phyloP scores from a whole-genome alignment of 2,888 invertebrate genomes.

The Clostera curtula region DNA sequence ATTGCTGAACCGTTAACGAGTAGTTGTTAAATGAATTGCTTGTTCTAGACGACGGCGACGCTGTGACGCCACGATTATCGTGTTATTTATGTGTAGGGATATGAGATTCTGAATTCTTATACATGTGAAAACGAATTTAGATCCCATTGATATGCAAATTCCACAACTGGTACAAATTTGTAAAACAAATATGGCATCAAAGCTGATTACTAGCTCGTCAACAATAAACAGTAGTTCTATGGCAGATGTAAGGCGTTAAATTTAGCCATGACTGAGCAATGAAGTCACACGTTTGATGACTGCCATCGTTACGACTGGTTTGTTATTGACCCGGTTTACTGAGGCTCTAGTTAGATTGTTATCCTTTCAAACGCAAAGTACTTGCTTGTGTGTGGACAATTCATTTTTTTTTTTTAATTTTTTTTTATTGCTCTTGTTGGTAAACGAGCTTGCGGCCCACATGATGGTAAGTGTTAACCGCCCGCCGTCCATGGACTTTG shows the following conservation, averaged over 20 bases:
- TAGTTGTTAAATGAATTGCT: neutral
- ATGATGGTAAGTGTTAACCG: too few species aligned
- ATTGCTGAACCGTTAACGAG: neutral
- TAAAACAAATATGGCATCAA: neutral
- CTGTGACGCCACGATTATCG: too few species aligned
- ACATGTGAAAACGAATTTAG: too few species aligned
- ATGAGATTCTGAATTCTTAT: too few species aligned
- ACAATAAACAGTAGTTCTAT: constrained; percentile 10
- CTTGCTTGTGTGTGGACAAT: too few species aligned
- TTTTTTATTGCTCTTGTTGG: too few species aligned
- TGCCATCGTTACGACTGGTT: constrained; percentile 7
- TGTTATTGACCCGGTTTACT: constrained; percentile 5
- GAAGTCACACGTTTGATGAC: constrained; percentile 13
- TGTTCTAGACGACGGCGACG: neutral
- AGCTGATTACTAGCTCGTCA: constrained; percentile 1
- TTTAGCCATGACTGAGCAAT: constrained; percentile 11
- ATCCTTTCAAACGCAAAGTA: neutral
- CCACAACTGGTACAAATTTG: neutral
- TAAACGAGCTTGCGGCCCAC: too few species aligned
- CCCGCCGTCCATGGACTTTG: too few species aligned
- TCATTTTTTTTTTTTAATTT: too few species aligned
- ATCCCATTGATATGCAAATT: constrained; percentile 1
- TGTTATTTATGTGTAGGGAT: too few species aligned
- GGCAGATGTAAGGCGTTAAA: constrained; percentile 9
- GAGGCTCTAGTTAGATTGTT: constrained; percentile 1